Percentiles rank a stretch among this genome's conserved stretches.
These are phyloP conservation scores for Phalacrocorax carbo DNA, from an alignment of 2,113 vertebrate species.

Conservation along the genomic window DNA sequence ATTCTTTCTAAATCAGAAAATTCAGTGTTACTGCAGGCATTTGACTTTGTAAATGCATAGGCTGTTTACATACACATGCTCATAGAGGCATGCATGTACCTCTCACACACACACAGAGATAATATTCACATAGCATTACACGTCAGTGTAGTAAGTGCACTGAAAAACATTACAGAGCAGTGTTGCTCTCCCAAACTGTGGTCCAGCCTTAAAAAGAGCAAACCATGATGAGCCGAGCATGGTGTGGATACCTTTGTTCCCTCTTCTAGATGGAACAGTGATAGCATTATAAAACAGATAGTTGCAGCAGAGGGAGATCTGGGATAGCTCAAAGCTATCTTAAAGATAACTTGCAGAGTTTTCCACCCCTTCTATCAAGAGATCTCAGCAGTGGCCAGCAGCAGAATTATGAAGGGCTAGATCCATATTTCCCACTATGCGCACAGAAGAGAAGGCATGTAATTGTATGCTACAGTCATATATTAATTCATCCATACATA, in stretches of 20 bases:
- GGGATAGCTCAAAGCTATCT: neutral
- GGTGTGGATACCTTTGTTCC: neutral
- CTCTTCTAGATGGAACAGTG: neutral
- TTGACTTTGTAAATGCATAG: neutral
- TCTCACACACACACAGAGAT: neutral
- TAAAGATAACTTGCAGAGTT: neutral
- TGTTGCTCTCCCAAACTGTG: neutral
- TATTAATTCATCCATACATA: neutral
- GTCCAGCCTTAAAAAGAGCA: neutral
- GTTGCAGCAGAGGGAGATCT: neutral
- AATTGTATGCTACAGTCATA: neutral
- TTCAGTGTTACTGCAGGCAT: neutral
- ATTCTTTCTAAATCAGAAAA: neutral
- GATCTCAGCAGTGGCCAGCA: neutral
- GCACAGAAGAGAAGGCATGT: neutral
- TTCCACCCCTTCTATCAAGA: neutral
- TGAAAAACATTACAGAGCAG: neutral
- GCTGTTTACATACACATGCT: neutral
- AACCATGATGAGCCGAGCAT: neutral
- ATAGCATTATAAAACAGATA: neutral
- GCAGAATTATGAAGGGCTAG: neutral
- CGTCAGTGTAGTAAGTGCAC: neutral
- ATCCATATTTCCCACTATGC: neutral
- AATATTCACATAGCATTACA: neutral
- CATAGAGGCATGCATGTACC: fast-evolving